Base-by-base conservation (phyloP, 35 echinoderm and acorn worm species). In the Amphiura filiformis region DNA sequence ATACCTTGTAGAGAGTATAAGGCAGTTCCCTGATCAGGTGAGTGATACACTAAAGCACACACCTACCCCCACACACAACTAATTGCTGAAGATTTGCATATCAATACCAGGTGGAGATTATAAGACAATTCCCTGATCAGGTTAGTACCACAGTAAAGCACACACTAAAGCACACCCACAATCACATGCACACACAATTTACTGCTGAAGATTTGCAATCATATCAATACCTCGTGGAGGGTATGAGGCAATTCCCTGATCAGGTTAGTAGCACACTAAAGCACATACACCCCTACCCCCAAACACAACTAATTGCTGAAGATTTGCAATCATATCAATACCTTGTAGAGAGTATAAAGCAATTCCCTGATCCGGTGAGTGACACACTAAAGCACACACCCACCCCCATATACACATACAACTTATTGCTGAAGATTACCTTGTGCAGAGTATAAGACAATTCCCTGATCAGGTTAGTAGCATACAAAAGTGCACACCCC, bases 251-350 rank as follows among this genome's bases (percentile, higher is more conserved):
- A 65, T 98, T 98, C 80, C 92, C 92, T 42, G 78, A 94, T 36
- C 96, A 98, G 92, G 96, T 97, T 78, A 78, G 70, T 37, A 34
- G 22, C 3, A 7, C 44, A 7, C 44, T 20, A n/a, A n/a, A n/a
- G n/a, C n/a, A n/a, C n/a, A n/a, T n/a, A n/a, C n/a, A n/a, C n/a
- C n/a, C n/a, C n/a, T n/a, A n/a, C n/a, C n/a, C n/a, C n/a, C n/a
- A n/a, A n/a, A n/a, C n/a, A 52, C 86, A 99, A 41, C 86, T 99
- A 34, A 88, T 99, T 40, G 96, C 96, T 70, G 87, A 82, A 65
- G 96, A 99, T 78, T 99, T 93, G 96, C 90, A 95, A 37, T 92
- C 96, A 1, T 99, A 99, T 56, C 87, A 99, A 35, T 99, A 99
- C 39, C 82, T 99, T 23, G 93, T 99, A 28, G 96, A 99, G 64